These are phyloP conservation scores for Zygaena filipendulae DNA, from an alignment of 2,888 invertebrate species.

Conservation along the genomic window DNA sequence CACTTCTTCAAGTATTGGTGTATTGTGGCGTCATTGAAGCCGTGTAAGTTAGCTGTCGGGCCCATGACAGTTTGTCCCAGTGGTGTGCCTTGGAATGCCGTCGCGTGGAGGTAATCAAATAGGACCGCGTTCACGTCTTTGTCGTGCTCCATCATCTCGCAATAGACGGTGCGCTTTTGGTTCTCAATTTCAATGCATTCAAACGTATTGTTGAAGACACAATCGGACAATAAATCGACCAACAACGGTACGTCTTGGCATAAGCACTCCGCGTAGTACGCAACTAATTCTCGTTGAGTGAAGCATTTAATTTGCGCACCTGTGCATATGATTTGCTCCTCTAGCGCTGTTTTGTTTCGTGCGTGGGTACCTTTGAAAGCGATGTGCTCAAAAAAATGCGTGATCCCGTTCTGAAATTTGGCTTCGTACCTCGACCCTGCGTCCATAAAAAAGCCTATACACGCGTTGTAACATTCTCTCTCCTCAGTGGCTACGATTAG, in stretches of 20 bases:
- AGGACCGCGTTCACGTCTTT: conserved; percentile 27
- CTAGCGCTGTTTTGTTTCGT: conserved; percentile 84
- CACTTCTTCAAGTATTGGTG: conserved; percentile 81
- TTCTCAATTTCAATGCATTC: conserved; percentile 29
- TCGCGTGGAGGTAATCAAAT: conserved; percentile 46
- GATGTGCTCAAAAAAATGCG: conserved; percentile 54
- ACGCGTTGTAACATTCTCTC: conserved; percentile 74
- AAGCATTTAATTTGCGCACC: conserved; percentile 97
- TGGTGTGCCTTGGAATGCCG: conserved; percentile 56
- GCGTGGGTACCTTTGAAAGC: conserved; percentile 72
- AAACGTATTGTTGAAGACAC: conserved; percentile 83
- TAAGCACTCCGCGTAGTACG: conserved; percentile 95
- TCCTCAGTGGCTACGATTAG: conserved; percentile 94
- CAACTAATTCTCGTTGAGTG: conserved; percentile 95
- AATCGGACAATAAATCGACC: conserved; percentile 92
- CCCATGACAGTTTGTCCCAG: conserved; percentile 61
- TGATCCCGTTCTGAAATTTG: conserved; percentile 33
- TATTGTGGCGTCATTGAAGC: conserved; percentile 75
- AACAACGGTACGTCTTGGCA: conserved; percentile 86
- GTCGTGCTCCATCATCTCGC: conserved; percentile 44
- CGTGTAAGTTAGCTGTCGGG: conserved; percentile 72
- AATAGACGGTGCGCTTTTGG: conserved; percentile 36
- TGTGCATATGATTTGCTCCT: conserved; percentile 92
- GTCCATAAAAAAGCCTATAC: conserved; percentile 38
- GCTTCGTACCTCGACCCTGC: conserved; percentile 44